A percentile compares a stretch with the other conserved stretches of the same genome.
Evolutionary conservation across 1,140 invertebrate genomes (phyloP).

Genomic region (Trissolcus basalis): DNA sequence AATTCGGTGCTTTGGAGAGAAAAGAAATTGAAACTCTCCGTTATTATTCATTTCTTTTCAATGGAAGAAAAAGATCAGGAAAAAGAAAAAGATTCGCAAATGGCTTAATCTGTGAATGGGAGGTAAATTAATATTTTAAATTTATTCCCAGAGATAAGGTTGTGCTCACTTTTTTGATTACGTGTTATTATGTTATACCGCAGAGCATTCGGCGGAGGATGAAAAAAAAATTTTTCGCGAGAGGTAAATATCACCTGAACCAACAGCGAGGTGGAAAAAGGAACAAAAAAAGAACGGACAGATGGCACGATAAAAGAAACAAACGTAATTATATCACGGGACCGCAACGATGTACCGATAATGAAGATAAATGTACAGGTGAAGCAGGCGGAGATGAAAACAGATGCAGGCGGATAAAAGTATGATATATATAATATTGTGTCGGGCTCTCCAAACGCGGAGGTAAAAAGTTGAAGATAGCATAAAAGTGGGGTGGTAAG

Average conservation of each 20-base stretch:
- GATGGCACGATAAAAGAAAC: conserved; percentile 34
- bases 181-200: no score
- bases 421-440: conserved; percentile 38
- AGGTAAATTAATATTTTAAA: no score
- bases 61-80: no score
- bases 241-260: conserved; percentile 1
- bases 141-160: no score
- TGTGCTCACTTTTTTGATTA: no score
- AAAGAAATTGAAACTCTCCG: no score
- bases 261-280: background rate
- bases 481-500: background rate
- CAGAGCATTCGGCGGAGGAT: no score
- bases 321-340: conserved; percentile 35
- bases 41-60: no score
- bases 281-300: background rate
- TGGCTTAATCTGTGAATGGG: no score
- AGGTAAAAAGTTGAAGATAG: conserved; percentile 23
- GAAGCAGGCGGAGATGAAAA: conserved; percentile 29
- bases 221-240: background rate
- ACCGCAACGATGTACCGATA: conserved; percentile 26
- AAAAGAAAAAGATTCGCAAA: no score
- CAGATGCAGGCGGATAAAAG: conserved; percentile 34
- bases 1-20: conserved; percentile 38
- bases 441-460: conserved; percentile 10
- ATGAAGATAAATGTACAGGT: conserved; percentile 45